phyloP scores from a whole-genome alignment of 2,888 invertebrate genomes.

The Gymnosoma rotundatum region DNA sequence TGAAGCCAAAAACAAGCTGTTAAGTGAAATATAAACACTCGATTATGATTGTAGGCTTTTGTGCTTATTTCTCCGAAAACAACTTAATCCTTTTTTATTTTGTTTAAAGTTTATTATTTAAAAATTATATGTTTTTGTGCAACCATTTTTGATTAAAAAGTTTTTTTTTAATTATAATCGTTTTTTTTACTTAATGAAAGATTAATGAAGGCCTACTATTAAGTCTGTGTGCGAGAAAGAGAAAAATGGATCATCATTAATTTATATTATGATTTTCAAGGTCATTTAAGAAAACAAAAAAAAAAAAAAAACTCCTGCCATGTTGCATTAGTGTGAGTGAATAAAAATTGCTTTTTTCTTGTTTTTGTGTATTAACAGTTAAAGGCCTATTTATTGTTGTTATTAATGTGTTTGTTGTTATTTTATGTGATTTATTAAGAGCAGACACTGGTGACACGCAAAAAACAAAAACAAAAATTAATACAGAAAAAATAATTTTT shows the following conservation, averaged over 20 bases:
- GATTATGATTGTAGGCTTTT: conserved; percentile 13
- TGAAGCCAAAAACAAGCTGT: conserved; percentile 37
- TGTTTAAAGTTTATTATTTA: neutral
- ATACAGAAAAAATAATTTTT: conserved; percentile 11
- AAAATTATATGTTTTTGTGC: neutral
- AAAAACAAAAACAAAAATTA: conserved; percentile 32
- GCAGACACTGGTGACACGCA: conserved; percentile 66
- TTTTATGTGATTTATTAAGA: conserved; percentile 63
- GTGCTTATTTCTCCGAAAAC: neutral
- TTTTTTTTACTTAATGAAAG: conserved; percentile 4
- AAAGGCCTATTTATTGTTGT: conserved; percentile 28
- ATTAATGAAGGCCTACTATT: conserved; percentile 22
- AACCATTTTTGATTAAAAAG: neutral
- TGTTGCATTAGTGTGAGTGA: conserved; percentile 36
- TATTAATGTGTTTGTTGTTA: conserved; percentile 32
- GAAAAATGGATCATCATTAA: conserved; percentile 2
- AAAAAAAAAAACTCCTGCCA: conserved; percentile 23
- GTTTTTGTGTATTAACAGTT: conserved; percentile 19
- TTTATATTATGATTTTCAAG: conserved; percentile 61
- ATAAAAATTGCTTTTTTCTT: conserved; percentile 4
- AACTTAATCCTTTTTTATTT: too few relatives aligned
- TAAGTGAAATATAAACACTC: conserved; percentile 31
- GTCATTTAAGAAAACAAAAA: conserved; percentile 22
- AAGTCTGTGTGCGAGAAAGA: neutral
- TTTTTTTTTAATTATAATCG: neutral